phyloP scores from a whole-genome alignment of 2,797 vertebrate species.

The Manis crassicaudata region DNA sequence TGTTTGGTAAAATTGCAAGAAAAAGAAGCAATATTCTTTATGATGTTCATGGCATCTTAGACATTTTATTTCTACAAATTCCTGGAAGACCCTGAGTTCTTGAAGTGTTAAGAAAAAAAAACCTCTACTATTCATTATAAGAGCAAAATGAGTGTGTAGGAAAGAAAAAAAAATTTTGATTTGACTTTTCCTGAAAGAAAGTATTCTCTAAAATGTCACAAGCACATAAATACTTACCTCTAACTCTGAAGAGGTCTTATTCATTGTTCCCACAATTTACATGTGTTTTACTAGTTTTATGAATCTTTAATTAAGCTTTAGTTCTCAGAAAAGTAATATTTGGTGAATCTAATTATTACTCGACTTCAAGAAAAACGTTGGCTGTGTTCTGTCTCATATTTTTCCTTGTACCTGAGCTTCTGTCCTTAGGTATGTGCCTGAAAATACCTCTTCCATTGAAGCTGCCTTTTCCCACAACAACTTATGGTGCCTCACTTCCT shows the following conservation, averaged over 20 bases:
- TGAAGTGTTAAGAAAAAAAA: constrained; percentile 40
- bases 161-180: constrained; percentile 62
- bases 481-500: too few species aligned
- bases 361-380: background rate
- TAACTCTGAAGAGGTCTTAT: background rate
- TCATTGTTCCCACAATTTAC: background rate
- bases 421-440: background rate
- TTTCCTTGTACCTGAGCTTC: background rate
- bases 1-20: background rate
- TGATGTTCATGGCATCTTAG: background rate
- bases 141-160: constrained; percentile 37
- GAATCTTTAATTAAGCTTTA: constrained; percentile 7
- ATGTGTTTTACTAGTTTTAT: background rate
- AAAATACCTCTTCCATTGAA: background rate
- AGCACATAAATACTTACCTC: background rate
- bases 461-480: background rate
- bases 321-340: constrained; percentile 1
- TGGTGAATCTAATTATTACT: background rate
- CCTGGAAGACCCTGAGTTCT: constrained; percentile 30
- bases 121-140: background rate
- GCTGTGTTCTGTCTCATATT: background rate
- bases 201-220: constrained; percentile 53
- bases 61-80: background rate
- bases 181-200: constrained; percentile 68
- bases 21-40: background rate